Evolutionary conservation across 2,888 invertebrate species (phyloP).

Genomic region (Chymomyza amoena): DNA sequence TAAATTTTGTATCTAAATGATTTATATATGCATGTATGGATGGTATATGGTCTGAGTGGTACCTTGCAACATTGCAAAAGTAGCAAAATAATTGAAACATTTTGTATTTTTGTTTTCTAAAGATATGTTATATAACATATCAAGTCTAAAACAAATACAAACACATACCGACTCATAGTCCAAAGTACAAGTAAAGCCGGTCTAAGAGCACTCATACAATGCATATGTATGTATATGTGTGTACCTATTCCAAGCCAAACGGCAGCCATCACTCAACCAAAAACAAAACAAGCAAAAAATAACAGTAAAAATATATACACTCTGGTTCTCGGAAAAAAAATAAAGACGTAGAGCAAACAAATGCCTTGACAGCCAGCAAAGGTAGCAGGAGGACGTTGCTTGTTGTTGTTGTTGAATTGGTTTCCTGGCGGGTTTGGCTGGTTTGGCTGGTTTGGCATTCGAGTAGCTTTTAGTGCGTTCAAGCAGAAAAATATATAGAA

Average conservation of each 20-base stretch:
- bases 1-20: not conserved
- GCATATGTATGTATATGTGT: not conserved
- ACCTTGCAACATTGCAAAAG: not conserved
- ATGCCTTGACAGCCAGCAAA: conserved; percentile 38
- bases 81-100: conserved; percentile 48
- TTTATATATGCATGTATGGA: not conserved
- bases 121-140: conserved; percentile 13
- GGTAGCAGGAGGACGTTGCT: not conserved
- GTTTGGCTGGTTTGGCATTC: conserved; percentile 36
- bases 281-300: conserved; percentile 12
- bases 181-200: conserved; percentile 34
- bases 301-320: conserved; percentile 18
- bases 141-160: conserved; percentile 42
- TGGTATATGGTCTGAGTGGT: not conserved
- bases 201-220: conserved; percentile 24
- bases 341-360: conserved; percentile 72
- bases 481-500: conserved; percentile 72
- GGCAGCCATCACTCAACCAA: conserved; percentile 60
- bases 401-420: conserved; percentile 30
- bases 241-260: conserved; percentile 27
- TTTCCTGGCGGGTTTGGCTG: conserved; percentile 44
- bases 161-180: conserved; percentile 10
- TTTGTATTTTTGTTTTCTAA: conserved; percentile 12
- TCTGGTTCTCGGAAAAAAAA: conserved; percentile 42
- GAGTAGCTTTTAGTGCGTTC: conserved; percentile 72